Evolutionary conservation across 2,797 vertebrate species (phyloP).

Genomic region (Triplophysa bombifrons): DNA sequence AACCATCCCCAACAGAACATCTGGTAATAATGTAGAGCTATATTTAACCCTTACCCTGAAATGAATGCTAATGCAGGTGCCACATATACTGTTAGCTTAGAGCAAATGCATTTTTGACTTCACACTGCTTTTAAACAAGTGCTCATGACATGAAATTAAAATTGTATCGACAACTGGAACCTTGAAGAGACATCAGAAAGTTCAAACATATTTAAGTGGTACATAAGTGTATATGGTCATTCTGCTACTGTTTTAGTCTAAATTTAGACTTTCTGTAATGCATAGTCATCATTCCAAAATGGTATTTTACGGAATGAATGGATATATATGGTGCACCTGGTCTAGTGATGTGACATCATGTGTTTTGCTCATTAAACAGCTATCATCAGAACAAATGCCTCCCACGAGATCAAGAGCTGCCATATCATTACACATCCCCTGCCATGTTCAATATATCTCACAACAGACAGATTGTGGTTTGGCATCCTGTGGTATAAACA

Average conservation of each 20-base stretch:
- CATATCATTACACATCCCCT: constrained; percentile 20
- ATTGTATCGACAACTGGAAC: too few species aligned
- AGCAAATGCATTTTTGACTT: background rate
- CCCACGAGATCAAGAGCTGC: background rate
- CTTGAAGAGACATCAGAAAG: too few species aligned
- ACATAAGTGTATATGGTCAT: background rate
- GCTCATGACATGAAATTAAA: background rate
- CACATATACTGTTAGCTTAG: background rate
- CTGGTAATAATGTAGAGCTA: background rate
- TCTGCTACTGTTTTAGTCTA: background rate
- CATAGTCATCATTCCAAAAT: background rate
- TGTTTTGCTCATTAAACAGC: constrained; percentile 14
- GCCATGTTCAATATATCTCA: constrained; percentile 22
- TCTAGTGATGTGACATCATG: constrained; percentile 25
- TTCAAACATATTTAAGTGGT: too few species aligned
- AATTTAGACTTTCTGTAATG: background rate
- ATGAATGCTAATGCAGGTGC: background rate
- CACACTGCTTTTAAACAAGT: too few species aligned
- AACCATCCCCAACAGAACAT: background rate
- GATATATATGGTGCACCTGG: background rate
- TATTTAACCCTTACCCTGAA: background rate
- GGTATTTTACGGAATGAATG: background rate
- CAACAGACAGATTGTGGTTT: constrained; percentile 2
- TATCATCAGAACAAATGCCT: constrained; percentile 23
- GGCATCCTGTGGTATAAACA: constrained; percentile 15